phyloP scores from a whole-genome alignment of 37 sponge, comb jelly and placozoan species.

The Geodia barretti region DNA sequence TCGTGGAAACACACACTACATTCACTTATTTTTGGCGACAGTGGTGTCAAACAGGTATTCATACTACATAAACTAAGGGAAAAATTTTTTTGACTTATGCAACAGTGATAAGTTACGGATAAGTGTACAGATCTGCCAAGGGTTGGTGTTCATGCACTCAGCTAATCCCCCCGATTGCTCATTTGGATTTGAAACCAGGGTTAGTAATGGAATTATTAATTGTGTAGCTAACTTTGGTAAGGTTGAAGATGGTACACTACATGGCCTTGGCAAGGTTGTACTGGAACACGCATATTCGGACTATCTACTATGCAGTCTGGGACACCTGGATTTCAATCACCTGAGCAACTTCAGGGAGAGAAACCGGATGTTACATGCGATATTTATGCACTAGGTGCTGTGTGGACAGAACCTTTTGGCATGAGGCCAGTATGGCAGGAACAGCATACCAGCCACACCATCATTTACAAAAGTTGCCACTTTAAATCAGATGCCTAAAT shows the following conservation, averaged over 20 bases:
- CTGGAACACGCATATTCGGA: not conserved
- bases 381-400: not conserved
- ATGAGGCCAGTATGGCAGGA: not conserved
- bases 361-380: not conserved
- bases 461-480: no score
- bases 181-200: not conserved
- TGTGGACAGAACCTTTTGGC: not conserved
- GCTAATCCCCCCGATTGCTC: not conserved
- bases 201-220: not conserved
- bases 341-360: not conserved
- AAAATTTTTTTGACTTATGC: not conserved
- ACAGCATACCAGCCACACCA: no score
- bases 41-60: not conserved
- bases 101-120: not conserved
- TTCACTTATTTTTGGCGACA: not conserved
- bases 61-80: not conserved
- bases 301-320: not conserved
- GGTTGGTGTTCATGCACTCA: not conserved
- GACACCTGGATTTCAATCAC: not conserved
- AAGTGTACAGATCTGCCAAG: not conserved
- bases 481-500: no score
- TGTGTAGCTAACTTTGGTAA: not conserved
- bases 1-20: not conserved
- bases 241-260: not conserved
- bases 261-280: not conserved